These are phyloP conservation scores for Hetaerina americana DNA, from an alignment of 1,140 invertebrate species.

Conservation along the genomic window DNA sequence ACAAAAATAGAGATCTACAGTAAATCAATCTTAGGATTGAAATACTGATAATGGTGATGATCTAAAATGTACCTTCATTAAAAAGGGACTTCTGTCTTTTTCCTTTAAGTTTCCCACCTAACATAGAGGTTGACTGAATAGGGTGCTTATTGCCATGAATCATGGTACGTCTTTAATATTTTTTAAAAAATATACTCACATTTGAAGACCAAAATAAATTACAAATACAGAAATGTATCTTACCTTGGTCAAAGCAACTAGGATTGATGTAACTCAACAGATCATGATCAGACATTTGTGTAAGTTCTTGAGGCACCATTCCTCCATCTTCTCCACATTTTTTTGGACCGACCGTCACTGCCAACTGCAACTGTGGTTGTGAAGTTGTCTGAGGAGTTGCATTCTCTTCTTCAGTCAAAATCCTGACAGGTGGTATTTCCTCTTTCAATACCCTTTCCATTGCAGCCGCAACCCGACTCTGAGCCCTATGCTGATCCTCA, in stretches of 20 bases:
- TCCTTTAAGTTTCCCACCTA: too few species aligned
- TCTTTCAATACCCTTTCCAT: not conserved
- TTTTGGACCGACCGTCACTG: constrained; percentile 16
- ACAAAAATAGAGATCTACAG: too few species aligned
- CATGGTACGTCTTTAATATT: too few species aligned
- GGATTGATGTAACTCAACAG: constrained; percentile 74
- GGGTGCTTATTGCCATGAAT: not conserved
- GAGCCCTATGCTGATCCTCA: not conserved
- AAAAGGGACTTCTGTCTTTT: not conserved
- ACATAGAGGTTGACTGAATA: not conserved
- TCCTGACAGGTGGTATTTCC: not conserved
- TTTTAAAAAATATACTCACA: not conserved
- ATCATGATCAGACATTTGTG: constrained; percentile 70
- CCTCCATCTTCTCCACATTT: constrained; percentile 26
- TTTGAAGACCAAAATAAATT: not conserved
- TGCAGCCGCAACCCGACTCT: not conserved
- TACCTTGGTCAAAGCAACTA: constrained; percentile 68
- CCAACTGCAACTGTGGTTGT: not conserved
- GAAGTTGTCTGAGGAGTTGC: not conserved
- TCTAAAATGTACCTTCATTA: not conserved
- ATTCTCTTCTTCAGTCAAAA: not conserved
- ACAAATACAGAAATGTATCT: not conserved
- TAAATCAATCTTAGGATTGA: too few species aligned
- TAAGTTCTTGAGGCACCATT: constrained; percentile 53
- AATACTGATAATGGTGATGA: not conserved